Evolutionary conservation across 1,140 invertebrate genomes (phyloP), one percentile per base, ranked within the genome.

Genomic region (Drosophila willistoni): DNA sequence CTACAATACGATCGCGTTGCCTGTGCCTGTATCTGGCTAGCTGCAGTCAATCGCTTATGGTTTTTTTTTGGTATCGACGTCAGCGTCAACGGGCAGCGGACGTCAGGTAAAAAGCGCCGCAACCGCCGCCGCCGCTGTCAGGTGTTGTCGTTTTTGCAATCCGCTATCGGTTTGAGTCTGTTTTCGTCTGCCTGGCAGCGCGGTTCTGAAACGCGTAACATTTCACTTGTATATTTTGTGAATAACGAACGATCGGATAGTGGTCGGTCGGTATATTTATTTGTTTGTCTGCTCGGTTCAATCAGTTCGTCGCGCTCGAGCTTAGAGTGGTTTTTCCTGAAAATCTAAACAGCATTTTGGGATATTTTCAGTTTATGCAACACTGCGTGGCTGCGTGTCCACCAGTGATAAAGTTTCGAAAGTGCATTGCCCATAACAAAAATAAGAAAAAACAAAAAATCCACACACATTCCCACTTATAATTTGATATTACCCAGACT

Each of bases 111-210:
- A 42, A 39, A 29, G 29, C 34, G 34, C 34, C 34, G 34, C n/a
- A n/a, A n/a, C 34, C 62, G 59, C 71, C 19, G 68, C 51, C 36
- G 73, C 71, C 71, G 78, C 61, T 54, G 77, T 85, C 82, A 87
- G 84, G 84, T 87, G 84, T 89, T 89, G 81, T 87, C 77, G 84
- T 89, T 89, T 87, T 87, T 84, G 84, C 84, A 84, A 87, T 85
- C 81, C 70, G 63, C 77, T 25, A 33, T 81, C 60, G 60, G 80
- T 72, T 69, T 87, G 80, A 87, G 84, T 87, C 80, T 83, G 73
- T 74, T 87, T 87, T 87, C 80, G 84, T 89, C 84, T 87, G 84
- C 80, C 77, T 81, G 77, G 84, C 77, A 89, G 84, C 84, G 84
- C 80, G 84, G 84, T 87, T 87, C 84, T 87, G 84, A 63, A 84